Conservation (phyloP, 37 sponge, comb jelly and placozoan species). For the Hexactinellida sp. region DNA sequence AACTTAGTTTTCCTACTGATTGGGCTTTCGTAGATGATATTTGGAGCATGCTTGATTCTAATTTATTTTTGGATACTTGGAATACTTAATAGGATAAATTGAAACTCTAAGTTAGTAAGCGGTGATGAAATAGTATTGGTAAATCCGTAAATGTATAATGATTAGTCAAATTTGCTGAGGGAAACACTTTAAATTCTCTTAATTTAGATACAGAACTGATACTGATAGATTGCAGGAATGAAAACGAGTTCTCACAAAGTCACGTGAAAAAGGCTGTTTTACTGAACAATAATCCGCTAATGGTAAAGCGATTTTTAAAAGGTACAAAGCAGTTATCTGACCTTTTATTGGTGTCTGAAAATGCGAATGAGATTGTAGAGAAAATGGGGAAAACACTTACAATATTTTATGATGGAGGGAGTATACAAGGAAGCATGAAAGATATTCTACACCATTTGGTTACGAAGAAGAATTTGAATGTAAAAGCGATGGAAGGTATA, state of each 20-base stretch:
- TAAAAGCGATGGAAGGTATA: conserved; percentile 14
- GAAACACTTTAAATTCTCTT: too few species aligned
- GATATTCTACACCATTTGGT: background rate
- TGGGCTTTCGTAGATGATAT: too few species aligned
- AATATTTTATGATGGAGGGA: background rate
- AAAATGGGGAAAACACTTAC: background rate
- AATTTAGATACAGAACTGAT: background rate
- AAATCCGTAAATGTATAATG: too few species aligned
- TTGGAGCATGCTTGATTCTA: too few species aligned
- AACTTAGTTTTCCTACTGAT: too few species aligned
- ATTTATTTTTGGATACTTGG: too few species aligned
- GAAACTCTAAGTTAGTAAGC: too few species aligned
- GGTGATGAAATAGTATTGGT: too few species aligned
- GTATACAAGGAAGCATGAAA: background rate
- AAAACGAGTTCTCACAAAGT: background rate
- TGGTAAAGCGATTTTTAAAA: conserved; percentile 3
- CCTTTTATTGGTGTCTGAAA: background rate
- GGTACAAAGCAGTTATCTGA: background rate
- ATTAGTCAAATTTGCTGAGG: too few species aligned
- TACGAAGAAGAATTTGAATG: background rate
- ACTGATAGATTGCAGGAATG: background rate
- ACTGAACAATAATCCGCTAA: background rate
- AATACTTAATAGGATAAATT: too few species aligned
- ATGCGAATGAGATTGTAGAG: background rate
- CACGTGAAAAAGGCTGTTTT: background rate